Evolutionary conservation across 1,140 invertebrate species (phyloP), one percentile per base, ranked within the genome.

Genomic region (Drosophila sulfurigaster): DNA sequence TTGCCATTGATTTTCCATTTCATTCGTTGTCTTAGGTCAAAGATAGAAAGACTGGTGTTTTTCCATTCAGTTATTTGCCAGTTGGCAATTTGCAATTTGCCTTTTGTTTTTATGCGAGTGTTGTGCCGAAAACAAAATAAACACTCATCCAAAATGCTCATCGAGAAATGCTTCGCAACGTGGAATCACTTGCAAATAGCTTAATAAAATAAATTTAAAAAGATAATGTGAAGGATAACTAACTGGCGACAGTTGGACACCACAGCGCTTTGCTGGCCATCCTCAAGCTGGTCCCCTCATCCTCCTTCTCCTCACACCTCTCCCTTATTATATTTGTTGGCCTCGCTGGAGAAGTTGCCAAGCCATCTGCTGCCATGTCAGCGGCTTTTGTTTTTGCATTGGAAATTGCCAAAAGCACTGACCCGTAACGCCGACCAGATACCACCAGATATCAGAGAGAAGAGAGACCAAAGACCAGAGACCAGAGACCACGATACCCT

Each of bases 361-460:
- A 48, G 78, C 75, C 82, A 85, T 65, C 82, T 85, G 82, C 41
- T 78, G 82, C 75, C 66, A 68, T 63, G 75, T 85, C 82, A 81
- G 82, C 78, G 65, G 30, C 78, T 83, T 78, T 81, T 71, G 60
- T 71, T 75, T 75, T 81, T 75, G 73, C 70, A 76, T 78, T 78
- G 65, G 32, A 75, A 81, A 85, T 86, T 68, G 75, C 69, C 28
- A 75, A 56, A 81, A 64, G 58, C 82, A 76, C 66, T 86, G 82
- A 85, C 70, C 82, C 82, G 82, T 72, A 66, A 81, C 54, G 59
- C 75, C 65, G 70, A 52, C 78, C 82, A 75, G 74, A 78, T 79
- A 81, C 56, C 68, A 43, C n/a, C 32, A 32, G 64, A 71, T 71
- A 65, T 25, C 76, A 68, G 60, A 65, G 48, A 32, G 0, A 7